These are phyloP conservation scores for Sesia apiformis DNA, from an alignment of 2,888 invertebrate genomes.

Conservation along the genomic window DNA sequence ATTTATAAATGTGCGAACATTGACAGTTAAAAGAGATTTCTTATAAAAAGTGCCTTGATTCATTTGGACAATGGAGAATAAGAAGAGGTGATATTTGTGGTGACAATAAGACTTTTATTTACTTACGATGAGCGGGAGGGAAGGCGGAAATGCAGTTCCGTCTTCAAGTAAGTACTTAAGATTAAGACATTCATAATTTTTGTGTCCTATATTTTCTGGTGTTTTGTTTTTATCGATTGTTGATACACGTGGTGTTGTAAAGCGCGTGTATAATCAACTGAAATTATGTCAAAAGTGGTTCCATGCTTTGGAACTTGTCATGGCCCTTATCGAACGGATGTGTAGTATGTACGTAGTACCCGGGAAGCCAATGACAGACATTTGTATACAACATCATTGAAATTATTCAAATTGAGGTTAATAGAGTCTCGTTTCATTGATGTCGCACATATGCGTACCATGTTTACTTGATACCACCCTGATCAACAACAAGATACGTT, in stretches of 20 bases:
- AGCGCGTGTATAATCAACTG: no score
- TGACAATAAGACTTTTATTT: slow-evolving; percentile 44
- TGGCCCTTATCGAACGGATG: slow-evolving; percentile 59
- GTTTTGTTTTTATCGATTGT: slow-evolving; percentile 11
- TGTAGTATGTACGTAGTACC: slow-evolving; percentile 42
- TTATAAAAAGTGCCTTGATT: slow-evolving; percentile 40
- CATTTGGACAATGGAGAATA: slow-evolving; percentile 53
- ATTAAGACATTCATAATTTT: slow-evolving; percentile 19
- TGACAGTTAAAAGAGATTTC: neutral
- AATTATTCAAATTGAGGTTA: slow-evolving; percentile 69
- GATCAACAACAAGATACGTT: slow-evolving; percentile 52
- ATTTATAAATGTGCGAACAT: slow-evolving; percentile 31
- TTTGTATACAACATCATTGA: slow-evolving; percentile 60
- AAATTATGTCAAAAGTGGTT: slow-evolving; percentile 27
- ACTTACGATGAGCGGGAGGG: slow-evolving; percentile 69
- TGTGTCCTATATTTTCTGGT: slow-evolving; percentile 14
- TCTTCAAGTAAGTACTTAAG: slow-evolving; percentile 62
- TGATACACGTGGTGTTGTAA: slow-evolving; percentile 20
- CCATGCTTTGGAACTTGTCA: slow-evolving; percentile 35
- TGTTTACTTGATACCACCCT: slow-evolving; percentile 53
- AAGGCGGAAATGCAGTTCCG: slow-evolving; percentile 73
- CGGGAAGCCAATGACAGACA: slow-evolving; percentile 56
- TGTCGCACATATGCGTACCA: slow-evolving; percentile 69
- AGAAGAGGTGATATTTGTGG: slow-evolving; percentile 64
- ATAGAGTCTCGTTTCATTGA: slow-evolving; percentile 60